These are phyloP conservation scores for Rhinopomastus cyanomelas DNA, from an alignment of 2,113 vertebrate genomes.

Conservation along the genomic window DNA sequence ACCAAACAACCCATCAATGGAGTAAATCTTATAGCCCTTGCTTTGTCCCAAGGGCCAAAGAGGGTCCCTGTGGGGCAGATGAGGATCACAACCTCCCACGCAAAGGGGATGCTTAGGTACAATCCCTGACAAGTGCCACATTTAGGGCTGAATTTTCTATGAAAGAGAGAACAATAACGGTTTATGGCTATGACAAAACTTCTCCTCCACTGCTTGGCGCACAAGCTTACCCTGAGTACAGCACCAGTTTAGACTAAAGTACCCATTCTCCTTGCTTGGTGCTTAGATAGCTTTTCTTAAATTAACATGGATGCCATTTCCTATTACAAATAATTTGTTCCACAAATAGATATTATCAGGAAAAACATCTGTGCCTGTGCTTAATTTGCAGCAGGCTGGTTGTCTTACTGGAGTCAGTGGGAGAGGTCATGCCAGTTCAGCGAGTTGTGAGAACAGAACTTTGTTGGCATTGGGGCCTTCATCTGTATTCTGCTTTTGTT, in stretches of 20 bases:
- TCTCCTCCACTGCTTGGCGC: not conserved
- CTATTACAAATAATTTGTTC: conserved; percentile 44
- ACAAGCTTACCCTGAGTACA: not conserved
- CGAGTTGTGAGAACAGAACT: not conserved
- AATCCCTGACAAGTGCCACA: not conserved
- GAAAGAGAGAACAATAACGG: not conserved
- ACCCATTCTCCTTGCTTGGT: not conserved
- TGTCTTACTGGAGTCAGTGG: not conserved
- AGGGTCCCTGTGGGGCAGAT: fast-evolving
- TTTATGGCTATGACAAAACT: not conserved
- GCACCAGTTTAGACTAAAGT: not conserved
- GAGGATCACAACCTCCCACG: not conserved
- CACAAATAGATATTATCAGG: conserved; percentile 32
- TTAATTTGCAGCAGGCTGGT: not conserved
- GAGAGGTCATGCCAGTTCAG: conserved; percentile 14
- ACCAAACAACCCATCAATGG: not conserved
- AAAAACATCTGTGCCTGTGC: conserved; percentile 17
- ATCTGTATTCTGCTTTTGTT: not conserved
- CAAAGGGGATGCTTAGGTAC: fast-evolving
- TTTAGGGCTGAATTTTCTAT: not conserved
- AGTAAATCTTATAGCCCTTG: not conserved
- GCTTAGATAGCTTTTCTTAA: not conserved
- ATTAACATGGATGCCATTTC: conserved; percentile 24
- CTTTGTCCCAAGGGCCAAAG: not conserved
- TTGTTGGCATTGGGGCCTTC: not conserved